A percentile compares a stretch with the other conserved stretches of the same genome.
Conservation (phyloP, 2,797 vertebrate species). For the Chelon auratus region DNA sequence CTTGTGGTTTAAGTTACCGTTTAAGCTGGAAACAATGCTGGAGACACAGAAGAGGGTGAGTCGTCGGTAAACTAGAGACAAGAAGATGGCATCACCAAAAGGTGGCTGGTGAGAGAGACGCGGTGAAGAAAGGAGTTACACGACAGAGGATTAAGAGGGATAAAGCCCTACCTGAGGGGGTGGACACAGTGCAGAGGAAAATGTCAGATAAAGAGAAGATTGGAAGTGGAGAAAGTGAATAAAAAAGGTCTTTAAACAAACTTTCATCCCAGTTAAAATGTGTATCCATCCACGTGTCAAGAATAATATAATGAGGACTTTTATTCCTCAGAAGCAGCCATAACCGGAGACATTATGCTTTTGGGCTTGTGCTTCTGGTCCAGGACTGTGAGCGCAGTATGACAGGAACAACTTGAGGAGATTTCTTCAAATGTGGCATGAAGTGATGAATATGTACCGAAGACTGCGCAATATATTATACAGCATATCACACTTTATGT, state of each 20-base stretch:
- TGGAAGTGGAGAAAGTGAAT: slow-evolving; percentile 9
- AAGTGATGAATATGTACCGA: too few relatives aligned
- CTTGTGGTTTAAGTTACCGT: slow-evolving; percentile 9
- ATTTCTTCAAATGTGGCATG: too few relatives aligned
- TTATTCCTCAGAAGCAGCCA: too few relatives aligned
- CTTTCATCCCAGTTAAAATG: slow-evolving; percentile 1
- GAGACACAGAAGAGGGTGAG: slow-evolving; percentile 26
- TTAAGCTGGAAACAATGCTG: slow-evolving; percentile 4
- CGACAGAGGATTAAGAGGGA: slow-evolving; percentile 63
- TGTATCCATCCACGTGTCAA: too few relatives aligned
- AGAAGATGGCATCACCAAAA: slow-evolving; percentile 11
- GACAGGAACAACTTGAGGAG: too few relatives aligned
- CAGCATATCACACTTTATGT: too few relatives aligned
- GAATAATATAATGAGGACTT: too few relatives aligned
- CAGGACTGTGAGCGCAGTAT: too few relatives aligned
- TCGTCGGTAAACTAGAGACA: slow-evolving; percentile 39
- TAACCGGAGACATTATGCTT: too few relatives aligned
- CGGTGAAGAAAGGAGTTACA: slow-evolving; percentile 25
- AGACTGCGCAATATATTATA: too few relatives aligned
- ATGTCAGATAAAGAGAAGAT: slow-evolving; percentile 18
- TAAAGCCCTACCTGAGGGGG: slow-evolving; percentile 50
- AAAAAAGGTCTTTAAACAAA: slow-evolving; percentile 12
- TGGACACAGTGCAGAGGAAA: slow-evolving; percentile 18
- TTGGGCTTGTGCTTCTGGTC: too few relatives aligned
- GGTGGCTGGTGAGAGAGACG: slow-evolving; percentile 17